Base-by-base conservation (phyloP, 2,888 invertebrate species). In the Catocala nupta region DNA sequence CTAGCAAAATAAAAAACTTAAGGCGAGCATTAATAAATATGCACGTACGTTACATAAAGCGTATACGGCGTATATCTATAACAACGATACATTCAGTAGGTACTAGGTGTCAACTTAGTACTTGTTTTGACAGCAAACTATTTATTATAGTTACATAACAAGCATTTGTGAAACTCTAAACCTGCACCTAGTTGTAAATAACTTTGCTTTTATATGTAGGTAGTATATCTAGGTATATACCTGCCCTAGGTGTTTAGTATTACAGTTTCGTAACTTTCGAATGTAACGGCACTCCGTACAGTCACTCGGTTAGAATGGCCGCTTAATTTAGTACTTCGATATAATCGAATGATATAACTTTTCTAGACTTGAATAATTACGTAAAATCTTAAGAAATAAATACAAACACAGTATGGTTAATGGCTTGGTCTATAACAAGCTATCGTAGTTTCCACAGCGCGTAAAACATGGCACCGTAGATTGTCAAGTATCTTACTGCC, bases 191-290 rank as follows among this genome's bases (percentile, higher is more conserved):
- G 12, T 48, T 25, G 13, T 8, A 65, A 10, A 49, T 63, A 57
- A 25, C 55, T 8, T 9, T 8, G 36, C 36, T 39, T 39, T 39
- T 39, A 39, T 60, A 61, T 62, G n/a, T n/a, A n/a, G n/a, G n/a
- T n/a, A n/a, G n/a, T n/a, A n/a, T n/a, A n/a, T n/a, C n/a, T n/a
- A 61, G 58, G 55, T 64, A 44, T 39, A 58, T 68, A 12, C 5
- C 11, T 43, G 11, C 36, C 7, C 49, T 68, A 48, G 52, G 65
- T 65, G 72, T 75, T 74, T 66, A 63, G 64, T 71, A 57, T 60
- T 44, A 43, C 59, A 56, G 65, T 76, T 72, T 72, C 75, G 70
- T 60, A 76, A 75, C 45, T 49, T 64, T 72, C 68, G 70, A 75
- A 72, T 77, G 75, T 68, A 65, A 62, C 69, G 65, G 61, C 65